These are phyloP conservation scores for Drosophila teissieri DNA, from an alignment of 1,140 invertebrate genomes.

Conservation along the genomic window DNA sequence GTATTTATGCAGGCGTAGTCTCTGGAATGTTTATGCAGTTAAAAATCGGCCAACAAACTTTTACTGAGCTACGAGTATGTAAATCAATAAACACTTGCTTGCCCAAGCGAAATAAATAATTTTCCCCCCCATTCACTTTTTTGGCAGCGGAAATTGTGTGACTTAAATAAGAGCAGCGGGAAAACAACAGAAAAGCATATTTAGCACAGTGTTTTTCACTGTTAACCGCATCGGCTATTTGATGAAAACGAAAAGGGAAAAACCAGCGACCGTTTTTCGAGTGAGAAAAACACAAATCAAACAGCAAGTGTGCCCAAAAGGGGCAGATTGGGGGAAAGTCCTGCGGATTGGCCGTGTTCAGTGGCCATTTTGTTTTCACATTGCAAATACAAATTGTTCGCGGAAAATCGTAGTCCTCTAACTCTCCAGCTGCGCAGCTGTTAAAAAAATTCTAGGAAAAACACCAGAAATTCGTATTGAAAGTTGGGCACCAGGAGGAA, in stretches of 20 bases:
- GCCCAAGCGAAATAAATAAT: slow-evolving; percentile 36
- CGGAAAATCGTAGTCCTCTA: slow-evolving; percentile 39
- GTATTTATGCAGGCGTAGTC: too few relatives aligned
- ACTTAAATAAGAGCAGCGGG: slow-evolving; percentile 23
- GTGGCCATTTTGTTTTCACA: slow-evolving; percentile 76
- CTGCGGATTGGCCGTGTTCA: slow-evolving; percentile 31
- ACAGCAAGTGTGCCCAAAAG: slow-evolving; percentile 65
- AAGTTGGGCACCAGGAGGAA: not conserved
- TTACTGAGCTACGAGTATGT: not conserved
- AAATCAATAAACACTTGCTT: slow-evolving; percentile 45
- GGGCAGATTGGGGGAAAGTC: not conserved
- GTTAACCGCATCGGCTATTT: slow-evolving; percentile 44
- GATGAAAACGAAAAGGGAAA: slow-evolving; percentile 36
- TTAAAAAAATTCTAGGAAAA: slow-evolving; percentile 18
- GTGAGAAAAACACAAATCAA: slow-evolving; percentile 70
- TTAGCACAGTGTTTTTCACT: slow-evolving; percentile 50
- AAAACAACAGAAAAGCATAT: slow-evolving; percentile 41
- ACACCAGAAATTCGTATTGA: slow-evolving; percentile 28
- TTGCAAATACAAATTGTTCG: slow-evolving; percentile 79
- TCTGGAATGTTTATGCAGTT: slow-evolving; percentile 19
- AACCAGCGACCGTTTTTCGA: slow-evolving; percentile 34
- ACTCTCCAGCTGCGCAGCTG: slow-evolving; percentile 24
- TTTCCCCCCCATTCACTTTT: not conserved
- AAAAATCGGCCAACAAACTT: slow-evolving; percentile 34
- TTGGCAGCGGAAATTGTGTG: slow-evolving; percentile 1